Evolutionary conservation across 2,888 invertebrate genomes (phyloP).

Genomic region (Lasioglossum marginatum): DNA sequence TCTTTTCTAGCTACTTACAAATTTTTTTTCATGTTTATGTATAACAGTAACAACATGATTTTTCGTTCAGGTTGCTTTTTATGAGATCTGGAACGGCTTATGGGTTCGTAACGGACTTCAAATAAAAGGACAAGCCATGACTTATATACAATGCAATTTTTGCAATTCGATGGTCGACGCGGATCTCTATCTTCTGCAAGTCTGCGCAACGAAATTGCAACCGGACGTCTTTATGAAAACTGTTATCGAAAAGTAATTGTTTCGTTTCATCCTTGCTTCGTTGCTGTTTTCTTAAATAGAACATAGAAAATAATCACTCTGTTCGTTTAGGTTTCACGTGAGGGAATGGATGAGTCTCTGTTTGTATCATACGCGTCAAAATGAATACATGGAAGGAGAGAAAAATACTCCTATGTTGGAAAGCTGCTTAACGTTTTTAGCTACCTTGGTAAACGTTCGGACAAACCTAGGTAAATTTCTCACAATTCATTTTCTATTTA

Average conservation of each 20-base stretch:
- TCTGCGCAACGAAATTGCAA: conserved; percentile 95
- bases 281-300: neutral
- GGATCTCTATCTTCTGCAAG: conserved; percentile 97
- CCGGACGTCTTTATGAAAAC: conserved; percentile 94
- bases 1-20: conserved; percentile 7
- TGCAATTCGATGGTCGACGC: conserved; percentile 99
- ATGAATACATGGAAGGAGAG: conserved; percentile 89
- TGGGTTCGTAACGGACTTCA: conserved; percentile 99
- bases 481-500: neutral
- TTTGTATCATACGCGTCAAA: conserved; percentile 88
- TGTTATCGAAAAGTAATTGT: conserved; percentile 92
- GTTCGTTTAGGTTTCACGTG: conserved; percentile 90
- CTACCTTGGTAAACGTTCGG: conserved; percentile 94
- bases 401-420: conserved; percentile 96
- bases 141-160: conserved; percentile 99
- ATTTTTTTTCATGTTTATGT: neutral
- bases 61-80: conserved; percentile 92
- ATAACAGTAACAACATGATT: neutral
- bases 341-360: conserved; percentile 94
- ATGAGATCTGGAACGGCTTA: conserved; percentile 96
- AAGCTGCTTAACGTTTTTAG: conserved; percentile 95
- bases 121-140: conserved; percentile 99
- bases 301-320: conserved; percentile 9
- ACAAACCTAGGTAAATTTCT: conserved; percentile 91
- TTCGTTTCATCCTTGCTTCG: conserved; percentile 60